Percentiles rank a stretch among this genome's conserved stretches.
Conservation (phyloP, 2,113 vertebrate species). For the Pseudorhombus dupliciocellatus region DNA sequence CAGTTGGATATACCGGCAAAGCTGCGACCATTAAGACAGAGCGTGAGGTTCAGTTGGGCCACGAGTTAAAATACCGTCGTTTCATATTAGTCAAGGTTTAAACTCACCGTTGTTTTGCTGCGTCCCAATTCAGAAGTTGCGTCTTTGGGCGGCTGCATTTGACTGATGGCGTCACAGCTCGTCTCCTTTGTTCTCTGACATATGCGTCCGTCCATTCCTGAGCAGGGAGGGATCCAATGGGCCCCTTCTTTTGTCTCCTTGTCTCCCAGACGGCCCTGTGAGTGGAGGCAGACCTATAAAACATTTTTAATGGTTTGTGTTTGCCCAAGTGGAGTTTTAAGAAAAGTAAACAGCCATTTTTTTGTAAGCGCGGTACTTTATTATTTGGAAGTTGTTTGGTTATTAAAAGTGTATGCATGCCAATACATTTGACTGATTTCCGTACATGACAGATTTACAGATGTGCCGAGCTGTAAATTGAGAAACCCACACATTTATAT, state of each 20-base stretch:
- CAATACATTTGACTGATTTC: constrained; percentile 22
- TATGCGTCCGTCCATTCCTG: too few species aligned
- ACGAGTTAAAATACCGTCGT: neutral
- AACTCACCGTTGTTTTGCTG: too few species aligned
- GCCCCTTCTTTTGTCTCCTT: neutral
- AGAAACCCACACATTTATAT: constrained; percentile 16
- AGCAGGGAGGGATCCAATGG: too few species aligned
- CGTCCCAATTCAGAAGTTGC: too few species aligned
- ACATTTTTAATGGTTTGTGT: neutral
- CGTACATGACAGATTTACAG: constrained; percentile 15
- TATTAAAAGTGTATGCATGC: constrained; percentile 40
- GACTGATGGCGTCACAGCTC: too few species aligned
- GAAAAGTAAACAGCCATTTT: neutral
- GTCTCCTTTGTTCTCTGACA: too few species aligned
- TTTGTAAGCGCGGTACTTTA: neutral
- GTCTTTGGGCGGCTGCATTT: too few species aligned
- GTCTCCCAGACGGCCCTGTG: neutral
- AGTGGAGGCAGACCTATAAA: neutral
- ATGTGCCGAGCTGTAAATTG: constrained; percentile 15
- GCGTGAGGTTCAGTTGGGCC: neutral
- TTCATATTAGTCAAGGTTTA: neutral
- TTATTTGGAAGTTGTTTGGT: constrained; percentile 1
- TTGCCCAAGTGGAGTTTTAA: neutral
- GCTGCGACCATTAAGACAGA: neutral
- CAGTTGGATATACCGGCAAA: neutral